These are phyloP conservation scores for Erebia ligea DNA, from an alignment of 2,888 invertebrate species.

Conservation along the genomic window DNA sequence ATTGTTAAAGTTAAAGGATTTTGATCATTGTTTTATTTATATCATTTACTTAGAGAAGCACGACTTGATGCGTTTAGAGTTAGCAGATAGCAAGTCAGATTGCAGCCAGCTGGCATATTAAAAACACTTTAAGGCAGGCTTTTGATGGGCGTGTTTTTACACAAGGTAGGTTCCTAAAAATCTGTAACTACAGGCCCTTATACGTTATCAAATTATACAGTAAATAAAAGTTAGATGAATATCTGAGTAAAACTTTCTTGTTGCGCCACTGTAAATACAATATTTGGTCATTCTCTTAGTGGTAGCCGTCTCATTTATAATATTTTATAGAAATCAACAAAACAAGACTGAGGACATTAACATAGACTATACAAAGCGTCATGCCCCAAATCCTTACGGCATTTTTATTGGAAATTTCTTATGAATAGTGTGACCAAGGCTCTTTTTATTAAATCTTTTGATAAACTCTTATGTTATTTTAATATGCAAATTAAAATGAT, in stretches of 20 bases:
- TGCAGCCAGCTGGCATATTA: too few species aligned
- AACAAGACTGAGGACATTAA: slow-evolving; percentile 78
- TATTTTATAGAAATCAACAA: slow-evolving; percentile 84
- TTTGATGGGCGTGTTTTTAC: too few species aligned
- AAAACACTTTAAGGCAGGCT: too few species aligned
- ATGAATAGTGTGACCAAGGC: slow-evolving; percentile 66
- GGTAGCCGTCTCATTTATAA: slow-evolving; percentile 82
- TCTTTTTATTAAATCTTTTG: slow-evolving; percentile 28
- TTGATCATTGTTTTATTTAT: too few species aligned
- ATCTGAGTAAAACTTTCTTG: slow-evolving; percentile 50
- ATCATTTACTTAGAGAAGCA: too few species aligned
- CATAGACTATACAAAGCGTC: slow-evolving; percentile 64
- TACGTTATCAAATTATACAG: too few species aligned
- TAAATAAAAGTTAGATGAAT: too few species aligned
- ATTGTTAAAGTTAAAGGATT: too few species aligned
- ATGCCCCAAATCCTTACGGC: slow-evolving; percentile 67
- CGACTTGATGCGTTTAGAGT: too few species aligned
- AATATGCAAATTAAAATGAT: slow-evolving; percentile 38
- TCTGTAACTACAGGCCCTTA: too few species aligned
- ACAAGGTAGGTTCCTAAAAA: too few species aligned
- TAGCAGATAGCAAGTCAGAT: too few species aligned
- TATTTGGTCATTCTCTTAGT: slow-evolving; percentile 81
- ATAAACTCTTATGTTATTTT: slow-evolving; percentile 29
- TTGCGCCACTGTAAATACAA: slow-evolving; percentile 57
- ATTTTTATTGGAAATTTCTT: slow-evolving; percentile 72